Evolutionary conservation across 1,140 invertebrate genomes (phyloP).

Genomic region (Chrysopa pallens): DNA sequence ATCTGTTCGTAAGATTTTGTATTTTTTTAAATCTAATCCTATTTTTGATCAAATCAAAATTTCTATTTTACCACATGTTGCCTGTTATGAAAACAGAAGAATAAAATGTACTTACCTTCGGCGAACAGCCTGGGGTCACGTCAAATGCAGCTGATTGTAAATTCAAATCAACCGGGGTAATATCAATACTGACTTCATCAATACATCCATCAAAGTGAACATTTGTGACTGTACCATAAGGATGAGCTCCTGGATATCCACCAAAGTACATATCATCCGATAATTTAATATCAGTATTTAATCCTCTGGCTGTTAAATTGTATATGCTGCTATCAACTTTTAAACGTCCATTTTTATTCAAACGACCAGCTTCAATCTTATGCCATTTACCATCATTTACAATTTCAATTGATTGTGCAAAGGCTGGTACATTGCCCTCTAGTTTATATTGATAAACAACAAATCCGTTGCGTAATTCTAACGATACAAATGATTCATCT

Average conservation of each 20-base stretch:
- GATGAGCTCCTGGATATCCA: constrained; percentile 56
- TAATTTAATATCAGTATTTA: constrained; percentile 24
- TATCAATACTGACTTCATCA: constrained; percentile 57
- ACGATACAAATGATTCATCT: constrained; percentile 54
- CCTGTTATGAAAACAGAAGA: background rate
- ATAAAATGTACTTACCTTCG: constrained; percentile 34
- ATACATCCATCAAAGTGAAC: constrained; percentile 89
- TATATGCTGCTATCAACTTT: constrained; percentile 39
- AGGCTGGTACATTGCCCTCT: background rate
- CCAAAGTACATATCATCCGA: constrained; percentile 71
- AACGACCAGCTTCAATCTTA: constrained; percentile 47
- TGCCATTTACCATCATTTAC: constrained; percentile 81
- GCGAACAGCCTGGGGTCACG: constrained; percentile 68
- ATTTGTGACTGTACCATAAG: constrained; percentile 41
- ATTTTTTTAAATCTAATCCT: no score
- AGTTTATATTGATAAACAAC: constrained; percentile 45
- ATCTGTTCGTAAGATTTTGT: no score
- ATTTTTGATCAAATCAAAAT: no score
- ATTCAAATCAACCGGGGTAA: constrained; percentile 57
- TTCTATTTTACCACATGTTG: no score
- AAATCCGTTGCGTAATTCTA: constrained; percentile 64
- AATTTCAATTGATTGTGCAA: constrained; percentile 21
- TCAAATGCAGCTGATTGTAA: constrained; percentile 60
- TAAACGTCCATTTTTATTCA: constrained; percentile 42
- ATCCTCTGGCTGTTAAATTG: constrained; percentile 6